A percentile compares a stretch with the other conserved stretches of the same genome.
These are phyloP conservation scores for Epinotia brunnichana DNA, from an alignment of 2,888 invertebrate species.

Conservation along the genomic window DNA sequence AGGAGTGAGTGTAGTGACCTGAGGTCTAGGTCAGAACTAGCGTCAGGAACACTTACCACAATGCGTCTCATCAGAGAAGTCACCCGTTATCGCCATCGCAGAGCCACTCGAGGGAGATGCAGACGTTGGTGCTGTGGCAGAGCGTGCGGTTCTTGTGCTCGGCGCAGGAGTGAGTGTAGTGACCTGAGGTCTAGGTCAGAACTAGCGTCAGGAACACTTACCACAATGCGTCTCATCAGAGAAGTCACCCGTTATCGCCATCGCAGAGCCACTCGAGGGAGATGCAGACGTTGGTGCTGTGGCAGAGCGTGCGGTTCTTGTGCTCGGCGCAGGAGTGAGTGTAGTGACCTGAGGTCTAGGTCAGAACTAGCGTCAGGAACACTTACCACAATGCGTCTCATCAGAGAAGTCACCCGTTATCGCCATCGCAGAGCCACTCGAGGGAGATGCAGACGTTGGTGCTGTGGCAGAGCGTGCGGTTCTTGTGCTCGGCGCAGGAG, in stretches of 20 bases:
- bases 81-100: conserved; percentile 92
- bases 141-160: conserved; percentile 83
- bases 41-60: conserved; percentile 82
- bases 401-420: conserved; percentile 92
- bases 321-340: conserved; percentile 75
- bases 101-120: conserved; percentile 89
- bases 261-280: conserved; percentile 90
- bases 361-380: not conserved
- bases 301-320: conserved; percentile 86
- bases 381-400: conserved; percentile 89
- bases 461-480: too few species aligned
- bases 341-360: conserved; percentile 74
- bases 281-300: conserved; percentile 89
- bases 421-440: conserved; percentile 91
- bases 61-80: conserved; percentile 91
- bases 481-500: too few species aligned
- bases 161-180: conserved; percentile 81
- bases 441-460: conserved; percentile 89
- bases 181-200: not conserved
- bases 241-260: conserved; percentile 91
- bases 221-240: conserved; percentile 92
- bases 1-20: conserved; percentile 79
- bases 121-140: conserved; percentile 89
- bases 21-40: not conserved
- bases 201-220: conserved; percentile 56